phyloP scores from a whole-genome alignment of 2,888 invertebrate genomes.

The Cephus pygmeus region DNA sequence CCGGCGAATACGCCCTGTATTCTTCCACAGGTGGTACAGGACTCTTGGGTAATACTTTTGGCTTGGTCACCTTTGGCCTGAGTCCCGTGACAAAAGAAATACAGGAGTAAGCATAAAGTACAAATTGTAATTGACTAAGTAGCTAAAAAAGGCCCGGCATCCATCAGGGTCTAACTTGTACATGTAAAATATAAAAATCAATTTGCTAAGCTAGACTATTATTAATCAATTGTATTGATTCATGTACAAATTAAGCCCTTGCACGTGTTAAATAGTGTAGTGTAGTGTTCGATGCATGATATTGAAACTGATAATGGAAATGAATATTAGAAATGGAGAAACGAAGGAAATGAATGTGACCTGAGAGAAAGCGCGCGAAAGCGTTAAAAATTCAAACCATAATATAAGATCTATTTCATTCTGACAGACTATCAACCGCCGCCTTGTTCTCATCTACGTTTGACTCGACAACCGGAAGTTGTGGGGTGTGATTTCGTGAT shows the following conservation, averaged over 20 bases:
- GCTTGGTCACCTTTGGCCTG: conserved; percentile 42
- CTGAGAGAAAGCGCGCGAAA: neutral
- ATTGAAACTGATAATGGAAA: neutral
- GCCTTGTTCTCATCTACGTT: conserved; percentile 48
- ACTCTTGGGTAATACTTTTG: conserved; percentile 60
- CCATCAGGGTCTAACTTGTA: neutral
- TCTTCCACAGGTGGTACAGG: conserved; percentile 57
- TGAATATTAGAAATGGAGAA: neutral
- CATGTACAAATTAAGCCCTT: neutral
- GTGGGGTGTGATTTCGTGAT: conserved; percentile 35
- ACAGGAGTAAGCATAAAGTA: neutral
- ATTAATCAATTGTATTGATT: neutral
- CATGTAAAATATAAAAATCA: neutral
- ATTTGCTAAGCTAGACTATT: neutral
- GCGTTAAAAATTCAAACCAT: neutral
- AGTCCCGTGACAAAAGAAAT: conserved; percentile 17
- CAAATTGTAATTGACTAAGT: neutral
- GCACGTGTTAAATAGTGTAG: neutral
- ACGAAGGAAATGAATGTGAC: neutral
- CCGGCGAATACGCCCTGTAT: conserved; percentile 43
- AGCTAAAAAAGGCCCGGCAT: conserved; percentile 19
- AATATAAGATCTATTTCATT: conserved; percentile 23
- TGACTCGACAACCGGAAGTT: conserved; percentile 49
- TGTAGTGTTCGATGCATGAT: neutral
- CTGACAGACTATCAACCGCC: conserved; percentile 57